A percentile compares a stretch with the other conserved stretches of the same genome.
Conservation (phyloP, 2,797 vertebrate species). For the Phoeniculus purpureus region DNA sequence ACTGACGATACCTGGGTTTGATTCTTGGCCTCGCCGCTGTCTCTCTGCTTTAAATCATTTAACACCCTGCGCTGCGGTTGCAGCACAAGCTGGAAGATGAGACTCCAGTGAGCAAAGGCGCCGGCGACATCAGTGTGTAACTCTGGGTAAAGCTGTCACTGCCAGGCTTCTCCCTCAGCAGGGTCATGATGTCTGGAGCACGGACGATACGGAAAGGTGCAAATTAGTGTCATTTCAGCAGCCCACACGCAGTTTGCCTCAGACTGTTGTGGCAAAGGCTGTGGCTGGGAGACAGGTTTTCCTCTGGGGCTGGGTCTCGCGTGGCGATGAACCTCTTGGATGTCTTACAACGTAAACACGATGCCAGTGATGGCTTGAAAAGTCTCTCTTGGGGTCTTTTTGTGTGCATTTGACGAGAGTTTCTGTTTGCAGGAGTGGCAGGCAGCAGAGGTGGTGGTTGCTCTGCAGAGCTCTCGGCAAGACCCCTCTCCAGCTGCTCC, state of each 20-base stretch:
- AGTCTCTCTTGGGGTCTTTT: background rate
- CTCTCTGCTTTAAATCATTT: background rate
- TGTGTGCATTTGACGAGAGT: background rate
- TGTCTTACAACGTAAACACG: accelerated
- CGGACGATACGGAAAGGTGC: background rate
- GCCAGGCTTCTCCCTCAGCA: background rate
- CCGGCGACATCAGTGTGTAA: background rate
- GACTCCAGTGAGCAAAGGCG: background rate
- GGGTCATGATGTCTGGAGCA: background rate
- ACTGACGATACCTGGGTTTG: background rate
- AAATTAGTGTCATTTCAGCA: background rate
- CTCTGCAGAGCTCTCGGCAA: background rate
- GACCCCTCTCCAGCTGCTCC: background rate
- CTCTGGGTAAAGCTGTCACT: background rate
- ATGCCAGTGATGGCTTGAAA: background rate
- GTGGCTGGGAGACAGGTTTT: background rate
- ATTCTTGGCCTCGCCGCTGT: background rate
- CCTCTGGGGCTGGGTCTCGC: background rate
- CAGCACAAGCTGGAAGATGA: slow-evolving; percentile 4
- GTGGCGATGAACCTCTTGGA: background rate
- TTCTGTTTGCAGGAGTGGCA: background rate
- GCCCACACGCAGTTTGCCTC: background rate
- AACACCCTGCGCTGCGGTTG: background rate
- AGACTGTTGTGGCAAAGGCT: background rate
- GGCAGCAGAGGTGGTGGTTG: background rate